Evolutionary conservation across 2,888 invertebrate species (phyloP), one percentile per base, ranked within the genome.

Genomic region (Eupithecia pulchellata): DNA sequence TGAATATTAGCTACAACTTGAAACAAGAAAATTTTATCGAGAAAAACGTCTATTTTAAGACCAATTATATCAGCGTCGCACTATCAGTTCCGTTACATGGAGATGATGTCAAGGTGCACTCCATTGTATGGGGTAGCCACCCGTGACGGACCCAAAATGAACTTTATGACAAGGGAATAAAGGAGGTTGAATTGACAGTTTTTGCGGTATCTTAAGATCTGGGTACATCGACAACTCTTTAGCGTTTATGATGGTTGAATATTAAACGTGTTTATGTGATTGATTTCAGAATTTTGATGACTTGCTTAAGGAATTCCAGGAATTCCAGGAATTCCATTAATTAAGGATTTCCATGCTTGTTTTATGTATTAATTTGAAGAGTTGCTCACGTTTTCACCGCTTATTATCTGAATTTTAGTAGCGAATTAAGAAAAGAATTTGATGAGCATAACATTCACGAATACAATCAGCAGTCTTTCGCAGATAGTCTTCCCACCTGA

Each of bases 71-170:
- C 60, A 66, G 36, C 64, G 60, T 71, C 65, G 55, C 42, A 52
- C 47, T 42, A 70, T 75, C 73, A 75, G 72, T 75, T 73, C 69
- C 73, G 68, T 69, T 70, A 75, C 70, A 66, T 70, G 70, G 65
- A 81, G 75, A 34, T 61, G 81, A 80, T 89, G 90, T 89, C 90
- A 91, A 90, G 91, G 90, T 60, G 72, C 71, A 39, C 78, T 71
- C 82, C 81, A 87, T 88, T 86, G 86, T 78, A 69, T 61, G 76
- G 81, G 71, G 68, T 79, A 86, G 67, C 79, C 78, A 80, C 77
- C 86, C 83, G 78, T 86, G 82, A 85, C 84, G 74, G 42, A 20
- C 13, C 34, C 34, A 32, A 61, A 61, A 20, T 61, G 25, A 34
- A 34, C 34, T 20, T 34, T 34, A 61, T 60, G 0, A 32, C 60